Evolutionary conservation across 2,888 invertebrate species (phyloP).

Genomic region (Catocala sponsa): DNA sequence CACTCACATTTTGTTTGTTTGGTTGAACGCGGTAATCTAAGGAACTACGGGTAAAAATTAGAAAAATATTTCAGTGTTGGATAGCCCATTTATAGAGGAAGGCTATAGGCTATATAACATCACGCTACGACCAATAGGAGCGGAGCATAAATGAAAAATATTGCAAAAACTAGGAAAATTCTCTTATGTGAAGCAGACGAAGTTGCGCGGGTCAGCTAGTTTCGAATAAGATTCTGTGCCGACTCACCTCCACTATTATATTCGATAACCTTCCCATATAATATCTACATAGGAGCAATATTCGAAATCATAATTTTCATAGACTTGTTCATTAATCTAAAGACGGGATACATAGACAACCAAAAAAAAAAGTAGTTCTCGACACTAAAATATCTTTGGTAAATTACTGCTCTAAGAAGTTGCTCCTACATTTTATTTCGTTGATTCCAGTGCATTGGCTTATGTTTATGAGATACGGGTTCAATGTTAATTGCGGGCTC

Average conservation of each 20-base stretch:
- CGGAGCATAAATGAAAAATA: too few species aligned
- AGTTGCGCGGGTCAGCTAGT: too few species aligned
- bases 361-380: slow-evolving; percentile 38
- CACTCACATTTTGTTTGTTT: too few species aligned
- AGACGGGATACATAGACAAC: slow-evolving; percentile 29
- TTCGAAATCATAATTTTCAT: slow-evolving; percentile 31
- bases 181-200: too few species aligned
- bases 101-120: too few species aligned
- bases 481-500: slow-evolving; percentile 12
- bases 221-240: slow-evolving; percentile 30
- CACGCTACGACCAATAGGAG: too few species aligned
- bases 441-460: slow-evolving; percentile 45
- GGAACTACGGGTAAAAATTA: too few species aligned
- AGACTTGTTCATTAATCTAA: slow-evolving; percentile 32
- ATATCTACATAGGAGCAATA: slow-evolving; percentile 17
- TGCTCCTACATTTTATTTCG: slow-evolving; percentile 52
- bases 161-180: too few species aligned
- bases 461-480: slow-evolving; percentile 47
- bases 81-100: too few species aligned
- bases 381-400: slow-evolving; percentile 36
- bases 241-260: slow-evolving; percentile 29
- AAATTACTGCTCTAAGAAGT: slow-evolving; percentile 51
- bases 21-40: too few species aligned
- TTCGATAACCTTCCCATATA: slow-evolving; percentile 12
- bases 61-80: too few species aligned